Percentiles rank a stretch among this genome's conserved stretches.
Evolutionary conservation across 2,888 invertebrate species (phyloP).

Genomic region (Dynastes hyllus): DNA sequence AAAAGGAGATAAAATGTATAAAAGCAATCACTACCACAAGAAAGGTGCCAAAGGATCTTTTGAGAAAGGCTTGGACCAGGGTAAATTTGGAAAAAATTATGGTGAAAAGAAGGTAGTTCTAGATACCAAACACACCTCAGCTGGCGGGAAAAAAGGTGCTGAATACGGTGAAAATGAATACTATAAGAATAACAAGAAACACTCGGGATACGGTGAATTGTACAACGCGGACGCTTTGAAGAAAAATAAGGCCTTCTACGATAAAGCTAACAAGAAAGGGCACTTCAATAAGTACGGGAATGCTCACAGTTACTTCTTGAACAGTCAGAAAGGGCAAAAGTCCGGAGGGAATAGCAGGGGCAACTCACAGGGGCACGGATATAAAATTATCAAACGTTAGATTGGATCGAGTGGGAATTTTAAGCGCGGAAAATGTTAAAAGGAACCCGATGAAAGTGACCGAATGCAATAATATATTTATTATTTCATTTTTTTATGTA

Average conservation of each 20-base stretch:
- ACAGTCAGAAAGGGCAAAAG: background rate
- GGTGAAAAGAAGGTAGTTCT: slow-evolving; percentile 11
- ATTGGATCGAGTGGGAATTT: background rate
- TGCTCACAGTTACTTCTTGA: slow-evolving; percentile 6
- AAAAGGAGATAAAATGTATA: slow-evolving; percentile 86
- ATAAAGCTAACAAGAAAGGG: slow-evolving; percentile 32
- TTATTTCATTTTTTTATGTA: background rate
- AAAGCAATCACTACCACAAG: slow-evolving; percentile 67
- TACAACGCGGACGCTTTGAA: slow-evolving; percentile 14
- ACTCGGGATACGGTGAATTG: slow-evolving; percentile 26
- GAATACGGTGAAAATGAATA: slow-evolving; percentile 73
- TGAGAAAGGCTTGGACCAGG: slow-evolving; percentile 26
- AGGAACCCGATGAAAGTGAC: slow-evolving; percentile 4
- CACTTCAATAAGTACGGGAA: slow-evolving; percentile 28
- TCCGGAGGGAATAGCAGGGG: slow-evolving; percentile 15
- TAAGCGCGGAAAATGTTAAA: background rate
- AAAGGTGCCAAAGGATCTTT: slow-evolving; percentile 18
- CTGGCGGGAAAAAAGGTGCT: slow-evolving; percentile 26
- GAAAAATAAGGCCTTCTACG: slow-evolving; percentile 26
- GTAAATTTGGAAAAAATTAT: slow-evolving; percentile 4
- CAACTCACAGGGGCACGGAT: slow-evolving; percentile 7
- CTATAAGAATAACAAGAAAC: slow-evolving; percentile 30
- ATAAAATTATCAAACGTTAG: slow-evolving; percentile 25
- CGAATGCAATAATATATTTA: background rate
- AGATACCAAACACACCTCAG: slow-evolving; percentile 2